These are phyloP conservation scores for Cheilosia vulpina DNA, from an alignment of 2,888 invertebrate species.

Conservation along the genomic window DNA sequence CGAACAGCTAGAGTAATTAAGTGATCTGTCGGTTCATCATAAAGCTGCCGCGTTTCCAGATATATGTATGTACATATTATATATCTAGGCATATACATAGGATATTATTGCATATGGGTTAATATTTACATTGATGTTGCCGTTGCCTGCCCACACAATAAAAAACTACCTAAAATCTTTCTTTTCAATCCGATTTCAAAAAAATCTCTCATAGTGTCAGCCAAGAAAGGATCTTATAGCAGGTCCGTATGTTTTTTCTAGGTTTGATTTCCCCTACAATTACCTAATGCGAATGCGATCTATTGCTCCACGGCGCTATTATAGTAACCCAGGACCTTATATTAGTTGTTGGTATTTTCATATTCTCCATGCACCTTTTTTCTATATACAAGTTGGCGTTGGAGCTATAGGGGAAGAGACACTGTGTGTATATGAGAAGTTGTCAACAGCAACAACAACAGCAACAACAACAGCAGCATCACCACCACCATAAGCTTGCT, in stretches of 20 bases:
- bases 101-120: no score
- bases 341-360: constrained; percentile 8
- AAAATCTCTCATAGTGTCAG: no score
- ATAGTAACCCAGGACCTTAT: constrained; percentile 4
- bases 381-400: constrained; percentile 11
- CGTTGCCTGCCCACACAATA: no score
- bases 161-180: no score
- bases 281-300: constrained; percentile 11
- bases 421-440: constrained; percentile 24
- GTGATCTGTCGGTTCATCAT: no score
- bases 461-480: constrained; percentile 37
- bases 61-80: no score
- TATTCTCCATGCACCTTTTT: background rate
- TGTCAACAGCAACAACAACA: constrained; percentile 1
- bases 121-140: no score
- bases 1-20: no score
- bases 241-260: constrained; percentile 3
- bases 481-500: constrained; percentile 32
- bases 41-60: no score
- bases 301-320: constrained; percentile 1
- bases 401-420: constrained; percentile 15
- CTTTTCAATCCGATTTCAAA: no score
- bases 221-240: background rate
- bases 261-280: background rate
- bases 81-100: no score